Evolutionary conservation across 2,113 vertebrate genomes (phyloP), one percentile per base, ranked within the genome.

Genomic region (Rostratula benghalensis): DNA sequence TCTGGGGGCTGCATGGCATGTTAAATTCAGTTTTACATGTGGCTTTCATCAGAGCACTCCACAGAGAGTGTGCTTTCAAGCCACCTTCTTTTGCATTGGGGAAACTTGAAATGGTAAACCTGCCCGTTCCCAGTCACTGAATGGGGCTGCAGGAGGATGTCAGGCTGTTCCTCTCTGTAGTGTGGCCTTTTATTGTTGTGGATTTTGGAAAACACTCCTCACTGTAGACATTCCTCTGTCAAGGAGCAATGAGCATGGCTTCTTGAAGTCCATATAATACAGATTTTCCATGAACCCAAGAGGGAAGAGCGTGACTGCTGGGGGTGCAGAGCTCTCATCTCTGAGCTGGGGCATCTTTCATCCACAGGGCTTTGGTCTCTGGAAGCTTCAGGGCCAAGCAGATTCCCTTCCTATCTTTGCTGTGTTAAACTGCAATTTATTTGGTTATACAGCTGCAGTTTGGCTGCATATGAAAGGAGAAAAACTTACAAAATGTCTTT

Each of bases 21-120:
- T 97, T 95, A 94, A 95, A 91, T 91, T 70, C 63, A 43, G 94
- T 83, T 96, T 92, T 71, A 15, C 86, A 59, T 10, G 9, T 90
- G 90, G 61, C 57, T 96, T 77, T 15, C 37, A 65, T 95, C 45
- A 28, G 33, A 80, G 20, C n/a, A 6, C 60, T 59, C 5, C 10
- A 10, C 70, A 69, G 43, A 20, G 39, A 21, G 37, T 23, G 46
- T 77, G 65, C 83, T 95, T 94, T 86, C 69, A 71, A 81, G 64
- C n/a, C 30, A 25, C 53, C 39, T 90, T 54, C 48, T 79, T 84
- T 64, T 63, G 35, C 48, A 10, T 41, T 45, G 50, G 61, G 65
- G 86, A 87, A 30, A 71, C 67, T 25, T 28, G 67, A 83, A 83
- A 16, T 45, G 31, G 53, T 46, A 59, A 48, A 79, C 6, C 25